A percentile compares a stretch with the other conserved stretches of the same genome.
Evolutionary conservation across 1,140 invertebrate species (phyloP).

Genomic region (Drosophila lacertosa): DNA sequence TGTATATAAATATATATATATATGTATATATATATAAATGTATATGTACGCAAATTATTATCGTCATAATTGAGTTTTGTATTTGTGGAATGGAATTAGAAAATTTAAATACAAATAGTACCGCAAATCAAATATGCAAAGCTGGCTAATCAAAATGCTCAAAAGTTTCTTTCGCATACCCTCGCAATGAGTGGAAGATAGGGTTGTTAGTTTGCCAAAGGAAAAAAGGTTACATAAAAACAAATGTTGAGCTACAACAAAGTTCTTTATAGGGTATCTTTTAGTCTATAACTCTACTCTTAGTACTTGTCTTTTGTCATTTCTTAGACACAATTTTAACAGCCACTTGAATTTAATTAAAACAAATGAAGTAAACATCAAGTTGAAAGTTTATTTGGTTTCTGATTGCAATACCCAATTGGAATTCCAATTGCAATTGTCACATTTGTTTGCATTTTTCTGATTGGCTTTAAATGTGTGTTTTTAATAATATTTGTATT

Average conservation of each 20-base stretch:
- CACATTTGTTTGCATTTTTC: constrained; percentile 33
- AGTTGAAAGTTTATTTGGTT: constrained; percentile 57
- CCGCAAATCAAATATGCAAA: constrained; percentile 63
- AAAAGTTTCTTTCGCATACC: neutral
- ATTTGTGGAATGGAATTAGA: constrained; percentile 36
- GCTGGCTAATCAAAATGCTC: constrained; percentile 32
- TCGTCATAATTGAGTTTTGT: constrained; percentile 44
- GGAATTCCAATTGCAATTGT: constrained; percentile 58
- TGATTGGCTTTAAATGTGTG: constrained; percentile 47
- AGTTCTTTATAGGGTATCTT: neutral
- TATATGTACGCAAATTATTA: neutral
- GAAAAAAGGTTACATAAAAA: neutral
- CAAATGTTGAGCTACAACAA: neutral
- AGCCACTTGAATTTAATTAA: constrained; percentile 56
- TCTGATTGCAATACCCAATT: constrained; percentile 48
- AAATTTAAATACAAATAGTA: constrained; percentile 28
- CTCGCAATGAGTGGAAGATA: neutral
- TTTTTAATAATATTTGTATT: neutral
- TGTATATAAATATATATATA: constrained; percentile 17
- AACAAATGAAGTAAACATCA: constrained; percentile 56
- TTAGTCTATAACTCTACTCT: neutral
- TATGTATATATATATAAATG: constrained; percentile 32
- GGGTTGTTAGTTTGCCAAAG: no score
- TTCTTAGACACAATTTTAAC: constrained; percentile 31
- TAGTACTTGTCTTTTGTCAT: constrained; percentile 17